Conservation (phyloP, 2,888 invertebrate species). For the Pardosa pseudoannulata region DNA sequence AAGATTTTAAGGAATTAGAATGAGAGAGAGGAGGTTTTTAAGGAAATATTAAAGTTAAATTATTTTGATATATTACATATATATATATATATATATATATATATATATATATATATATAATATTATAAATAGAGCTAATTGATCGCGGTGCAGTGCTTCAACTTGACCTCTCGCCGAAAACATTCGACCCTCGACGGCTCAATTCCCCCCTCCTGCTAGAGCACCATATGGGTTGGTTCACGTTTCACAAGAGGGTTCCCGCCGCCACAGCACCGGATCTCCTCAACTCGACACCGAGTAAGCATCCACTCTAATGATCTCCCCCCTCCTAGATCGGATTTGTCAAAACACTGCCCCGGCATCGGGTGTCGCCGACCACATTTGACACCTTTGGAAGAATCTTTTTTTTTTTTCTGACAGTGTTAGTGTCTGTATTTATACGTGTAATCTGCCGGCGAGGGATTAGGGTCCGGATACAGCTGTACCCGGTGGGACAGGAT, state of each 20-base stretch:
- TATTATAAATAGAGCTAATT: no score
- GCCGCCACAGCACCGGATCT: constrained; percentile 35
- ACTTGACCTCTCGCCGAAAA: background rate
- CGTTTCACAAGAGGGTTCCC: constrained; percentile 60
- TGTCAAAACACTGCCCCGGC: constrained; percentile 63
- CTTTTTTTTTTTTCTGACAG: background rate
- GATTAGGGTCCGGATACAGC: no score
- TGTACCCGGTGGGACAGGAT: no score
- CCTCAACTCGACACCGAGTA: constrained; percentile 37
- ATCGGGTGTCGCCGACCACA: constrained; percentile 39
- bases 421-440: no score
- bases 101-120: no score
- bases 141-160: no score
- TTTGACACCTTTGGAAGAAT: background rate
- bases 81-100: no score
- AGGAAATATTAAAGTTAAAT: no score
- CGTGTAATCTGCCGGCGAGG: no score
- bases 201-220: background rate
- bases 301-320: constrained; percentile 56
- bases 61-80: no score
- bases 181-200: background rate
- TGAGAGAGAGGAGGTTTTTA: no score
- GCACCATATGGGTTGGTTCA: constrained; percentile 58
- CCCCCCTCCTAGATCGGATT: constrained; percentile 38
- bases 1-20: no score